Base-by-base conservation (phyloP, 2,113 vertebrate genomes). In the Sciurus niger region DNA sequence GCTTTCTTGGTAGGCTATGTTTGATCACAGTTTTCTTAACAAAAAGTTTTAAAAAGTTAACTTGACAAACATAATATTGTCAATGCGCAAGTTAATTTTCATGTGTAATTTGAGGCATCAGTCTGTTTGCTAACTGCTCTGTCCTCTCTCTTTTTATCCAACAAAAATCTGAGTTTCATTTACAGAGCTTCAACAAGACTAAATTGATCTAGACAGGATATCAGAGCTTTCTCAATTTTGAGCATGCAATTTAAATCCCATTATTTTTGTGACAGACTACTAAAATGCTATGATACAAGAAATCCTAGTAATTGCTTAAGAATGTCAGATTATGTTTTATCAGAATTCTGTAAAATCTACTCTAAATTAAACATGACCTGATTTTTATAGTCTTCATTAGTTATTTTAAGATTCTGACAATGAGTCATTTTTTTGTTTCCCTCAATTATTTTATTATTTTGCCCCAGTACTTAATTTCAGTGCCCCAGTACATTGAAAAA, bases 61-160 rank as follows among this genome's bases (percentile, higher is more conserved):
- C 83, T 53, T 84, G 37, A 96, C 9, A 89, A 93, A 85, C 43
- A 6, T 78, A 93, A 40, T n/a, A 55, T n/a, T 91, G 8, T 68
- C 20, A 25, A 78, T 37, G 32, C 12, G 2, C 22, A 77, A 85
- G 46, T 80, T 58, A 94, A 95, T 80, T 77, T 76, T 96, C 14
- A 58, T 0, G 77, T 90, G 14, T 76, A 77, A 72, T 67, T 82
- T 34, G 6, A 86, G 6, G 1, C 28, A 53, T 83, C 37, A 22
- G 10, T 96, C 40, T 74, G 4, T 72, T 86, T 86, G 6, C 22
- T 73, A 78, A 70, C 20, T 79, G 34, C 17, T 53, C 4, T 63
- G 14, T 92, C 16, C 1, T 86, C 16, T 68, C 25, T 46, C 30
- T 43, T 73, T 68, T 40, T 77, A 46, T 76, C 24, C 37, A 67